These are phyloP conservation scores for Himalopsyche tibetana DNA, from an alignment of 2,888 invertebrate genomes.

Conservation along the genomic window DNA sequence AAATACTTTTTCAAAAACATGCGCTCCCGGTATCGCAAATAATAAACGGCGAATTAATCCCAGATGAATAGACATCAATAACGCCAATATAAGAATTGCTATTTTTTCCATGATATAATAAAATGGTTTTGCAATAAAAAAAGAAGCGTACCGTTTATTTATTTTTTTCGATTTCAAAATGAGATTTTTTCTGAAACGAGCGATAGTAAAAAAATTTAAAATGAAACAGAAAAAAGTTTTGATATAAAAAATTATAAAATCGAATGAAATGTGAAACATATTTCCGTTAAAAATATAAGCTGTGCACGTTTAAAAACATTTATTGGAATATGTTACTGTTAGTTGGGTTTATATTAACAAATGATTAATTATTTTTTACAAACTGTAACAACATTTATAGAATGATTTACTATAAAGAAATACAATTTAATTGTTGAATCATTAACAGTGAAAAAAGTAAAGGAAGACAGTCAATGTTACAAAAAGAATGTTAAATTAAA, in stretches of 20 bases:
- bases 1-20: conserved; percentile 44
- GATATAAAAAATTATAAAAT: not conserved
- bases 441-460: no score
- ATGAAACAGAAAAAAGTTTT: not conserved
- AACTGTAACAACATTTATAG: no score
- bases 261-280: no score
- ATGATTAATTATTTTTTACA: no score
- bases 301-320: no score
- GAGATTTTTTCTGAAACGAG: not conserved
- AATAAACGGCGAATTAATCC: conserved; percentile 53
- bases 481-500: no score
- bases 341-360: no score
- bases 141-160: not conserved
- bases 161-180: not conserved
- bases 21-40: conserved; percentile 42
- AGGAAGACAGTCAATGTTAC: no score
- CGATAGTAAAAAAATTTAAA: not conserved
- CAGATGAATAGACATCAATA: conserved; percentile 44
- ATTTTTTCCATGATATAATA: conserved; percentile 24
- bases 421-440: no score
- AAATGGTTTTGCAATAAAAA: conserved; percentile 28
- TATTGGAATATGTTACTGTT: no score
- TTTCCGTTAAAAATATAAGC: no score
- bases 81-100: conserved; percentile 26
- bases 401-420: no score